A percentile compares a stretch with the other conserved stretches of the same genome.
phyloP scores from a whole-genome alignment of 2,888 invertebrate genomes.

The Drosophila anomalata region DNA sequence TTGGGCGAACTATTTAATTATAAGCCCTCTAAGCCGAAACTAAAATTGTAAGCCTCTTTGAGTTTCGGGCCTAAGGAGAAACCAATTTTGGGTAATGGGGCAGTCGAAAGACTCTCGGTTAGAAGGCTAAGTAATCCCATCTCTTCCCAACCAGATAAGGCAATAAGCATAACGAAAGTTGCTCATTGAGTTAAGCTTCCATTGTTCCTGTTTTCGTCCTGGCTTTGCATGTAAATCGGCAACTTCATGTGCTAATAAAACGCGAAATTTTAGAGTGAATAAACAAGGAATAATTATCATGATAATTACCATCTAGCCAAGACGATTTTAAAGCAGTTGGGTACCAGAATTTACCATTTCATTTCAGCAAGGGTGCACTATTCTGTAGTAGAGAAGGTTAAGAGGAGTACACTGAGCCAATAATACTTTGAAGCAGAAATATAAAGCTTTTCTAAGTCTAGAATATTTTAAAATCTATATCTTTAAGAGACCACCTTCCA shows the following conservation, averaged over 20 bases:
- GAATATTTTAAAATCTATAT: not conserved
- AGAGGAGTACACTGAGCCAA: too few species aligned
- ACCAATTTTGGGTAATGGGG: constrained; percentile 26
- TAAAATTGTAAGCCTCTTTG: constrained; percentile 41
- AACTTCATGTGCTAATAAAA: constrained; percentile 68
- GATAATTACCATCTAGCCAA: constrained; percentile 72
- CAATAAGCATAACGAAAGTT: constrained; percentile 28
- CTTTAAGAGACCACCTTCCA: too few species aligned
- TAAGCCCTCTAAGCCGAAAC: constrained; percentile 42
- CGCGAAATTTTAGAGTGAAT: constrained; percentile 72
- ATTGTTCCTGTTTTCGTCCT: constrained; percentile 15
- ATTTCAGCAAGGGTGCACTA: constrained; percentile 53
- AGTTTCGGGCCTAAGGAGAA: constrained; percentile 31
- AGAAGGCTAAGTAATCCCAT: constrained; percentile 14
- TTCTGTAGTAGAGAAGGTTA: constrained; percentile 12
- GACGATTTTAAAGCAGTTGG: constrained; percentile 70
- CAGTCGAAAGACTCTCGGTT: not conserved
- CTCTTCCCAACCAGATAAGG: constrained; percentile 24
- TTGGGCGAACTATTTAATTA: constrained; percentile 64
- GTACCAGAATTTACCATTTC: constrained; percentile 75
- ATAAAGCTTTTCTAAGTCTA: not conserved
- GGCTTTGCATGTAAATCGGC: constrained; percentile 41
- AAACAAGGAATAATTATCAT: constrained; percentile 75
- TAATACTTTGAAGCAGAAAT: not conserved
- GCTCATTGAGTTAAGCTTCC: constrained; percentile 10